Conservation (phyloP, 2,797 vertebrate genomes). For the Forpus xanthops region DNA sequence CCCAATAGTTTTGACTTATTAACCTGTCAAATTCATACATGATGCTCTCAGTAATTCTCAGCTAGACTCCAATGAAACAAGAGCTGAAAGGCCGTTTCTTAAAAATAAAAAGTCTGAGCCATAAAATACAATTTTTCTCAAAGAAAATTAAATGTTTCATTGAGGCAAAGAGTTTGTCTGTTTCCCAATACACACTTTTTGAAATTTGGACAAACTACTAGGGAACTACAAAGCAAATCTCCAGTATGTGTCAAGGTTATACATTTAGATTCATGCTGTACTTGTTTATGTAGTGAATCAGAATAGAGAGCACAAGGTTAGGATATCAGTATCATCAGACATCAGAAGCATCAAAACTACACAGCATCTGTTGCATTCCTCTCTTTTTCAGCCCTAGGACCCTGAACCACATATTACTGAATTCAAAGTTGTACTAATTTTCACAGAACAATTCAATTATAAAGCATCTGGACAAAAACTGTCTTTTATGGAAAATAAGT, state of each 20-base stretch:
- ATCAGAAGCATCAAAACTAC: background rate
- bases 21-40: background rate
- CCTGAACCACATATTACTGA: background rate
- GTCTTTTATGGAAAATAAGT: background rate
- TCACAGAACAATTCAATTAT: constrained; percentile 39
- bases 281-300: constrained; percentile 11
- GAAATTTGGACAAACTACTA: background rate
- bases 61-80: background rate
- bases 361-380: background rate
- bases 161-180: background rate
- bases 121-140: background rate
- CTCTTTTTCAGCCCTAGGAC: background rate
- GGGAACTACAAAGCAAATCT: constrained; percentile 17
- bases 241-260: background rate
- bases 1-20: background rate
- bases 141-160: background rate
- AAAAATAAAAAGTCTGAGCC: background rate
- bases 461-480: constrained; percentile 10
- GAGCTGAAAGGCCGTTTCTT: background rate
- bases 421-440: constrained; percentile 13
- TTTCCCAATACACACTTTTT: background rate
- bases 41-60: background rate
- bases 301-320: background rate
- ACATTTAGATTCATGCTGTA: constrained; percentile 2
- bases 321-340: background rate